A percentile compares a stretch with the other conserved stretches of the same genome.
phyloP scores from a whole-genome alignment of 1,140 invertebrate genomes.

The Aricia agestis region DNA sequence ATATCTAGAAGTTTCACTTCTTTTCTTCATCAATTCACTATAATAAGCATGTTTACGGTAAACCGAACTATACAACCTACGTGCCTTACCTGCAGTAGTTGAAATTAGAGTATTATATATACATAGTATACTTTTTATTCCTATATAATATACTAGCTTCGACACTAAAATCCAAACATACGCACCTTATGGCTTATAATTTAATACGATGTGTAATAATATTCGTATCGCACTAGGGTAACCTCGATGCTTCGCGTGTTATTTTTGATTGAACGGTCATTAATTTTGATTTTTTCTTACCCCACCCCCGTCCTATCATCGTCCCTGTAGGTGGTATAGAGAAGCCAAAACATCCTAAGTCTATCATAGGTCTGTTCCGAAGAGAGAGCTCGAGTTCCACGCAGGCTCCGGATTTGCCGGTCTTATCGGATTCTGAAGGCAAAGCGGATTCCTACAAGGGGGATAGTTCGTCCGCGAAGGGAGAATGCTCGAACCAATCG shows the following conservation, averaged over 20 bases:
- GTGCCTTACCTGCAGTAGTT: background rate
- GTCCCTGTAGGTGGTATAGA: slow-evolving; percentile 79
- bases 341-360: slow-evolving; percentile 83
- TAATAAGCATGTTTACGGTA: background rate
- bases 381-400: slow-evolving; percentile 80
- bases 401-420: slow-evolving; percentile 65
- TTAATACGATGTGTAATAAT: background rate
- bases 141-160: background rate
- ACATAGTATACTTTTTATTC: background rate
- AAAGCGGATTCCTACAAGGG: slow-evolving; percentile 54
- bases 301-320: slow-evolving; percentile 41
- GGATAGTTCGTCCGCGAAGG: slow-evolving; percentile 47
- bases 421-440: slow-evolving; percentile 72
- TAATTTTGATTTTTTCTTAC: slow-evolving; percentile 52
- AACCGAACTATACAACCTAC: background rate
- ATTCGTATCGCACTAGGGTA: background rate
- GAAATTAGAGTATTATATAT: background rate
- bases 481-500: slow-evolving; percentile 37
- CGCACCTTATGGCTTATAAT: background rate
- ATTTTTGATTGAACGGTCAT: slow-evolving; percentile 29
- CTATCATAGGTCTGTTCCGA: slow-evolving; percentile 83
- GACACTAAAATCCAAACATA: background rate
- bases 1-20: background rate
- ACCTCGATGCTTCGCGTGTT: background rate
- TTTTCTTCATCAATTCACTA: background rate